phyloP scores from a whole-genome alignment of 2,797 vertebrate species.

The Sebastes wilsoni region DNA sequence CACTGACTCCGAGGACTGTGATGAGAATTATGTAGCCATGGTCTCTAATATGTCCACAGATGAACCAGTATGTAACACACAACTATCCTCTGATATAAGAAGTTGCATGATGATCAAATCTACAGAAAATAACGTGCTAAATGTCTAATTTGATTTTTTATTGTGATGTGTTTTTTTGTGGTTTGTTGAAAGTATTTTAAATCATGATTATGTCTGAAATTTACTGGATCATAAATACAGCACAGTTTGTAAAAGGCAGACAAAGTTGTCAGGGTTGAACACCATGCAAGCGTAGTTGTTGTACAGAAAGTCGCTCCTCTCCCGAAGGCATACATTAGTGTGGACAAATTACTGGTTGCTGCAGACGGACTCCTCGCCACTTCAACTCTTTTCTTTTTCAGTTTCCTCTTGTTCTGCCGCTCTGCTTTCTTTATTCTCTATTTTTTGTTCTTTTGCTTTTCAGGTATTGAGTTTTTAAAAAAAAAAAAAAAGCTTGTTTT shows the following conservation, averaged over 20 bases:
- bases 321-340: slow-evolving; percentile 2
- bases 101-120: slow-evolving; percentile 40
- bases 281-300: background rate
- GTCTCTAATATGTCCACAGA: slow-evolving; percentile 93
- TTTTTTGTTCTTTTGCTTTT: slow-evolving; percentile 54
- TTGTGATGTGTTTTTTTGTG: background rate
- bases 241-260: background rate
- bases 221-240: background rate
- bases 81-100: slow-evolving; percentile 62
- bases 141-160: background rate
- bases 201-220: slow-evolving; percentile 5
- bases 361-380: slow-evolving; percentile 82
- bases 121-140: background rate
- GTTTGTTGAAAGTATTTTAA: background rate
- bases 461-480: slow-evolving; percentile 44
- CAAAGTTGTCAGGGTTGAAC: slow-evolving; percentile 2
- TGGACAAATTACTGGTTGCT: slow-evolving; percentile 44
- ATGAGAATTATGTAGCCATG: slow-evolving; percentile 99
- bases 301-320: slow-evolving; percentile 18
- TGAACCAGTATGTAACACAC: slow-evolving; percentile 92
- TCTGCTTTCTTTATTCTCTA: slow-evolving; percentile 44
- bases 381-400: slow-evolving; percentile 53
- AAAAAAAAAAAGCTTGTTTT: background rate
- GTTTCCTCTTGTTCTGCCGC: slow-evolving; percentile 54
- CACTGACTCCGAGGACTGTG: slow-evolving; percentile 97